Evolutionary conservation across 2,888 invertebrate genomes (phyloP), one percentile per base, ranked within the genome.

Genomic region (Hemicrepidius hirtus): DNA sequence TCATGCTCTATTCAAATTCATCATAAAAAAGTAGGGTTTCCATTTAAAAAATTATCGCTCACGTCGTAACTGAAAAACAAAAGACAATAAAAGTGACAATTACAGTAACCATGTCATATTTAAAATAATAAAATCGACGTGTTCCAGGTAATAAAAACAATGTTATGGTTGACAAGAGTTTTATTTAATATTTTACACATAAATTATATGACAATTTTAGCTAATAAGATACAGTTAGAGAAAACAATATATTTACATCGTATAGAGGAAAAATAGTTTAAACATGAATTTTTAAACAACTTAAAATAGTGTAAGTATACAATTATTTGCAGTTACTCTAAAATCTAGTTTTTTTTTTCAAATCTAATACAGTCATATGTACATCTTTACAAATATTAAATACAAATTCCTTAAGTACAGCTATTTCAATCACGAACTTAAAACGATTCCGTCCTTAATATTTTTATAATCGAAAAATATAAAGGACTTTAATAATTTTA

Each of bases 111-210:
- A n/a, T n/a, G n/a, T n/a, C n/a, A n/a, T n/a, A n/a, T n/a, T n/a
- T n/a, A n/a, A n/a, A n/a, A n/a, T n/a, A n/a, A n/a, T n/a, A n/a
- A n/a, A n/a, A n/a, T n/a, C n/a, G n/a, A n/a, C n/a, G n/a, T n/a
- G n/a, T n/a, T n/a, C n/a, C n/a, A n/a, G n/a, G n/a, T n/a, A n/a
- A n/a, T n/a, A n/a, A n/a, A n/a, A n/a, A n/a, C n/a, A n/a, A n/a
- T n/a, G 13, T 46, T 1, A 3, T 13, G 13, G 46, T 16, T 46
- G 16, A 46, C 46, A 9, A 46, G 46, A 46, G n/a, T 40, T 55
- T 57, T 57, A 12, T 57, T 57, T 57, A 37, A 57, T 57, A 57
- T 57, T 57, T 57, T 37, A 57, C 57, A 57, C 57, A 53, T 53
- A 57, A 57, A 57, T 57, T 57, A 57, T 37, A 32, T 37, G 18